A percentile compares a stretch with the other conserved stretches of the same genome.
These are phyloP conservation scores for Chrysolina americana DNA, from an alignment of 2,888 invertebrate genomes.

Conservation along the genomic window DNA sequence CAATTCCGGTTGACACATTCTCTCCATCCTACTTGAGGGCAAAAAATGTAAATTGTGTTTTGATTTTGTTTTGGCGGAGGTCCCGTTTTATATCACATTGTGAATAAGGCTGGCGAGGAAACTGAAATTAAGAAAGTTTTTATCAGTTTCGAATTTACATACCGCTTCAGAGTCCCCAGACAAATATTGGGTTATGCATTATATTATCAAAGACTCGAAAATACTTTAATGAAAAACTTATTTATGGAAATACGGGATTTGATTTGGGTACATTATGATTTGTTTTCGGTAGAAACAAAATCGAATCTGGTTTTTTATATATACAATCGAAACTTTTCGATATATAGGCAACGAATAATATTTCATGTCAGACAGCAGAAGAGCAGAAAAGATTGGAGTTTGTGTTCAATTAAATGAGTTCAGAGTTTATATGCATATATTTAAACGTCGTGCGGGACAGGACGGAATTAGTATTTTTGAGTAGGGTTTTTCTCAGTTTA, in stretches of 20 bases:
- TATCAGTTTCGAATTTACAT: constrained; percentile 48
- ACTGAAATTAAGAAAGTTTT: constrained; percentile 51
- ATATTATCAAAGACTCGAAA: constrained; percentile 13
- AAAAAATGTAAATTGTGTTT: constrained; percentile 49
- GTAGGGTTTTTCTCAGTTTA: too few species aligned
- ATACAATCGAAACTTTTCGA: too few species aligned
- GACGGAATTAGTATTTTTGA: too few species aligned
- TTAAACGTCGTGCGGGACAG: too few species aligned
- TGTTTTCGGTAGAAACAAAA: not conserved
- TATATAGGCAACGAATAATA: too few species aligned
- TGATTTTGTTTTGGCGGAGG: constrained; percentile 45
- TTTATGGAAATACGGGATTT: not conserved
- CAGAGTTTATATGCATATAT: too few species aligned
- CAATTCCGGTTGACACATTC: constrained; percentile 14
- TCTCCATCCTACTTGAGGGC: constrained; percentile 2
- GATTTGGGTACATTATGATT: not conserved
- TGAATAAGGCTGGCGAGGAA: constrained; percentile 37
- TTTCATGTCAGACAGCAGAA: too few species aligned
- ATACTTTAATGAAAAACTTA: not conserved
- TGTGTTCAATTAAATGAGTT: too few species aligned
- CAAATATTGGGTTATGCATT: constrained; percentile 37
- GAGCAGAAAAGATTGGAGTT: too few species aligned
- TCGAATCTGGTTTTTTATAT: too few species aligned
- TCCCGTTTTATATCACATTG: constrained; percentile 35
- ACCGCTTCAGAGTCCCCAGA: constrained; percentile 27